Evolutionary conservation across 2,113 vertebrate species (phyloP).

Genomic region (Lophochroa leadbeateri): DNA sequence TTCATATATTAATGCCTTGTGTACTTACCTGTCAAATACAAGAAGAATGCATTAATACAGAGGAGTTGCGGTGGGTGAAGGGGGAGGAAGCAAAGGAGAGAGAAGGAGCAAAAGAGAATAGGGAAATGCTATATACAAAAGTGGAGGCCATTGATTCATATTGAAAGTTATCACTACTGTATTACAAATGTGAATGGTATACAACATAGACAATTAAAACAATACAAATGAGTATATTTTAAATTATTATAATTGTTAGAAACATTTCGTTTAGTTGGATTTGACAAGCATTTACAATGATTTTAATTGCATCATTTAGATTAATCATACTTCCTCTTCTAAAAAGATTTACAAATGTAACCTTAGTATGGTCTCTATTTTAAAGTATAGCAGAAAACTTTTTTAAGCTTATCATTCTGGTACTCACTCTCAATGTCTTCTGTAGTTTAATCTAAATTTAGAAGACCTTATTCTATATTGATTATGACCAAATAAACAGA

Average conservation of each 20-base stretch:
- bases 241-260: background rate
- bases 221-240: background rate
- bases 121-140: background rate
- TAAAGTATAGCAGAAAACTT: background rate
- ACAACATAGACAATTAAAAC: background rate
- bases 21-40: background rate
- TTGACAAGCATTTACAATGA: background rate
- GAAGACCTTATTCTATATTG: background rate
- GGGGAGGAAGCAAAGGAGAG: background rate
- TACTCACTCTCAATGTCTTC: background rate
- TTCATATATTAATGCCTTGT: background rate
- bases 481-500: background rate
- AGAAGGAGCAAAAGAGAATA: background rate
- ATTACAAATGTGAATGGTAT: background rate
- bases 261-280: background rate
- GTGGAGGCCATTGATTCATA: background rate
- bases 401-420: background rate
- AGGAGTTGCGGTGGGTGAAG: fast-evolving
- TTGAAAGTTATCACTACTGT: background rate
- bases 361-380: background rate
- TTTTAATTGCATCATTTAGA: background rate
- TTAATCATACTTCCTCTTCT: background rate
- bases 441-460: background rate
- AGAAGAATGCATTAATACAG: background rate
- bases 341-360: background rate